These are phyloP conservation scores for Erynnis tages DNA, from an alignment of 2,888 invertebrate species.

Conservation along the genomic window DNA sequence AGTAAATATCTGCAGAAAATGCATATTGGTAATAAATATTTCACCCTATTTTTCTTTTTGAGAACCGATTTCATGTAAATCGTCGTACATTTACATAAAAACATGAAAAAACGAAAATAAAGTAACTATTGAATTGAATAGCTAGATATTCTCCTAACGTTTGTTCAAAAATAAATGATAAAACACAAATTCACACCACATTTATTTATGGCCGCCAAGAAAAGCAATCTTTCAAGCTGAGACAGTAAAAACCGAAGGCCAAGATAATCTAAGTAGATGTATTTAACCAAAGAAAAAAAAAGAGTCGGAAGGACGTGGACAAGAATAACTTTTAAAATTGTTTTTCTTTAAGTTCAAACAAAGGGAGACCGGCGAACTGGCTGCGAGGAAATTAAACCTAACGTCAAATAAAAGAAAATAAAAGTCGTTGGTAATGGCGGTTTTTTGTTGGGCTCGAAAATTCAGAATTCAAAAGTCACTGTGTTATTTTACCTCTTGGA, in stretches of 20 bases:
- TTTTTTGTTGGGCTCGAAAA: constrained; percentile 30
- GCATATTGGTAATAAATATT: too few species aligned
- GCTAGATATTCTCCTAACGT: too few species aligned
- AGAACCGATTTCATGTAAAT: too few species aligned
- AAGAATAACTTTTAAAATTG: constrained; percentile 50
- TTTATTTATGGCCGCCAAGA: background rate
- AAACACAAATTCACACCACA: too few species aligned
- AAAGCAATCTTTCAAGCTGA: background rate
- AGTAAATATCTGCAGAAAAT: background rate
- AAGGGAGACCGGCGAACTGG: constrained; percentile 42
- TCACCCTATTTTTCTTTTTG: too few species aligned
- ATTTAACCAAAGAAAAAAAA: constrained; percentile 16
- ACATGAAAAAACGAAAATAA: too few species aligned
- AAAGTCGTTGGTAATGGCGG: constrained; percentile 42
- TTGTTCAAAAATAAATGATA: too few species aligned
- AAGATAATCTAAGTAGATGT: constrained; percentile 9
- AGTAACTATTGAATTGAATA: too few species aligned
- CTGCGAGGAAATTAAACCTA: constrained; percentile 53
- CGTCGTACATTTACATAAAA: too few species aligned
- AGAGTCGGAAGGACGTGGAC: constrained; percentile 35
- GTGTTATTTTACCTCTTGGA: constrained; percentile 30
- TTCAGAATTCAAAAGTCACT: constrained; percentile 29
- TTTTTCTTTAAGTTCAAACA: constrained; percentile 55
- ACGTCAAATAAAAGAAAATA: constrained; percentile 48
- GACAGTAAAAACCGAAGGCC: background rate